A percentile compares a stretch with the other conserved stretches of the same genome.
Conservation (phyloP, 2,888 invertebrate species). For the Panopea generosa region DNA sequence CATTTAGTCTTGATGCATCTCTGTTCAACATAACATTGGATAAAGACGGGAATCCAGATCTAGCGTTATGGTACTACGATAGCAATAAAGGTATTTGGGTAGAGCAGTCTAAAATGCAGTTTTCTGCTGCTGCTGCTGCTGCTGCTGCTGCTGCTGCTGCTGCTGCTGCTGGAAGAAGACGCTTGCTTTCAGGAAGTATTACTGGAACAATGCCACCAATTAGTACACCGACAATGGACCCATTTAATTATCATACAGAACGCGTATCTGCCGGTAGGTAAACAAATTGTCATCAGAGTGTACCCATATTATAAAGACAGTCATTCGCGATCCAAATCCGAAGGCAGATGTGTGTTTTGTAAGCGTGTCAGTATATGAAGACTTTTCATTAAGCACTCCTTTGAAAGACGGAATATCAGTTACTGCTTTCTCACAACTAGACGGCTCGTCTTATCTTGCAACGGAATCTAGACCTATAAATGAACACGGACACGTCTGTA, state of each 20-base stretch:
- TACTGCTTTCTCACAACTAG: too few species aligned
- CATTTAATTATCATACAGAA: constrained; percentile 15
- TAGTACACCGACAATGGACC: constrained; percentile 25
- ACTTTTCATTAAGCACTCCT: too few species aligned
- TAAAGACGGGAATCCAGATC: constrained; percentile 41
- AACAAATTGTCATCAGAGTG: constrained; percentile 40
- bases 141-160: background rate
- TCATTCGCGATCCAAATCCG: background rate
- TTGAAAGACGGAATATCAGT: too few species aligned
- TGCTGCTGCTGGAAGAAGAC: background rate
- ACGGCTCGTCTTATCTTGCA: too few species aligned
- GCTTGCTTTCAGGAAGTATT: background rate
- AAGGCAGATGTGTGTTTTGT: constrained; percentile 33
- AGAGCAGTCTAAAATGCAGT: constrained; percentile 29
- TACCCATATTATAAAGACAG: constrained; percentile 25
- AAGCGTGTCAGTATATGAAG: constrained; percentile 40
- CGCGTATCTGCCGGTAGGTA: constrained; percentile 13
- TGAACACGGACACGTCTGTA: constrained; percentile 42
- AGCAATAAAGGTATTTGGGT: constrained; percentile 54
- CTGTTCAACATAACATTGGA: constrained; percentile 35
- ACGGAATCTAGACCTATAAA: too few species aligned
- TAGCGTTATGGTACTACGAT: constrained; percentile 43
- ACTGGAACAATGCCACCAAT: constrained; percentile 6
- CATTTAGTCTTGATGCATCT: constrained; percentile 30
- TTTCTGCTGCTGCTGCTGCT: background rate